These are phyloP conservation scores for Lasioglossum zephyrum DNA, from an alignment of 2,888 invertebrate genomes.

Conservation along the genomic window DNA sequence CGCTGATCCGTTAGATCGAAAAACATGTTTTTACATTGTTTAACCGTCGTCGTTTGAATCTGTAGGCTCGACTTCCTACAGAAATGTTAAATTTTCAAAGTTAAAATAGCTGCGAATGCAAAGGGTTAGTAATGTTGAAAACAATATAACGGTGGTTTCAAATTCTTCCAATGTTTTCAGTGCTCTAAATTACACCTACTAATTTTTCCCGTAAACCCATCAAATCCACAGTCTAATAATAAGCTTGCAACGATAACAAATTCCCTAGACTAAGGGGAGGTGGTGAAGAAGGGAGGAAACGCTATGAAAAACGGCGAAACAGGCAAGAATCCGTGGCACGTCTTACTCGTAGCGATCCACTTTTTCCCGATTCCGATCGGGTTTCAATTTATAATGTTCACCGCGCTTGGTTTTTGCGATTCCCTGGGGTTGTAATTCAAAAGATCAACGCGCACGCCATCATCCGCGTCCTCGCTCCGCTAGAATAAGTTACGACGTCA, in stretches of 20 bases:
- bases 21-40: too few species aligned
- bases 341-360: conserved; percentile 15
- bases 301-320: background rate
- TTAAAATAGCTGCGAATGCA: too few species aligned
- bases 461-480: conserved; percentile 22
- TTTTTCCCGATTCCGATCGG: conserved; percentile 21
- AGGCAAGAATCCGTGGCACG: background rate
- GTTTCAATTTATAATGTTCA: conserved; percentile 46
- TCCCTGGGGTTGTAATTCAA: conserved; percentile 31
- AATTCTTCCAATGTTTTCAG: too few species aligned
- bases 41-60: too few species aligned
- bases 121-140: too few species aligned
- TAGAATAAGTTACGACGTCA: conserved; percentile 54
- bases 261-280: background rate
- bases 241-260: background rate
- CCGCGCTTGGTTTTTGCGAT: conserved; percentile 24
- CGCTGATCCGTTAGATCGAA: too few species aligned
- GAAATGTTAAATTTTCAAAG: too few species aligned
- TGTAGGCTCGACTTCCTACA: too few species aligned
- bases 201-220: too few species aligned
- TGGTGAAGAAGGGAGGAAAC: background rate
- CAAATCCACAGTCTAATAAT: too few species aligned
- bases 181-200: too few species aligned
- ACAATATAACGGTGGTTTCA: too few species aligned
- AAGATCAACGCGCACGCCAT: conserved; percentile 39